These are phyloP conservation scores for Idaea straminata DNA, from an alignment of 2,888 invertebrate species.

Conservation along the genomic window DNA sequence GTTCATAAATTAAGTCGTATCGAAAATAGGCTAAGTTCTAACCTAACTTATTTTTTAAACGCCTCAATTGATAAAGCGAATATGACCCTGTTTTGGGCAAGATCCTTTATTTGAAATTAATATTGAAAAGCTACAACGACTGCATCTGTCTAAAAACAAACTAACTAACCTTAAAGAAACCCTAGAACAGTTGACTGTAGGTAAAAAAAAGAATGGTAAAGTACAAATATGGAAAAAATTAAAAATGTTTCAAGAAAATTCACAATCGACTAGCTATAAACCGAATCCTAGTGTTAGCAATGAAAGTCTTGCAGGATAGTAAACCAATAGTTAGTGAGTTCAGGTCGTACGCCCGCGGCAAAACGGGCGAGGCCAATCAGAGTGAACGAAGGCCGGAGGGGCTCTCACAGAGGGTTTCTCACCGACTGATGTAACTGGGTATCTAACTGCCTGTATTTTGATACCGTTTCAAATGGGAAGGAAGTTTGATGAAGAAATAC, in stretches of 20 bases:
- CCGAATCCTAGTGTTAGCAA: background rate
- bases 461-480: slow-evolving; percentile 39
- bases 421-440: slow-evolving; percentile 53
- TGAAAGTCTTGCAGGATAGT: slow-evolving; percentile 4
- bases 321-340: slow-evolving; percentile 54
- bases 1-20: no score
- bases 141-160: no score
- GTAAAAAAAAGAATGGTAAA: background rate
- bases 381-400: slow-evolving; percentile 62
- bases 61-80: no score
- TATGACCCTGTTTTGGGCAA: no score
- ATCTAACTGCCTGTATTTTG: slow-evolving; percentile 42
- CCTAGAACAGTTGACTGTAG: no score
- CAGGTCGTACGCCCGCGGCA: slow-evolving; percentile 60
- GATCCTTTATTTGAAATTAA: no score
- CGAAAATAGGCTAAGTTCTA: no score
- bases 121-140: no score
- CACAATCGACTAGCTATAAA: background rate
- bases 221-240: background rate
- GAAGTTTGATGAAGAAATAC: slow-evolving; percentile 13
- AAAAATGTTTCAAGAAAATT: background rate
- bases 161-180: no score
- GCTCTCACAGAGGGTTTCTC: slow-evolving; percentile 66
- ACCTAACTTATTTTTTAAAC: no score
- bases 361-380: slow-evolving; percentile 51